Percentiles rank a stretch among this genome's conserved stretches.
Evolutionary conservation across 2,113 vertebrate genomes (phyloP).

Genomic region (Anoura caudifer): DNA sequence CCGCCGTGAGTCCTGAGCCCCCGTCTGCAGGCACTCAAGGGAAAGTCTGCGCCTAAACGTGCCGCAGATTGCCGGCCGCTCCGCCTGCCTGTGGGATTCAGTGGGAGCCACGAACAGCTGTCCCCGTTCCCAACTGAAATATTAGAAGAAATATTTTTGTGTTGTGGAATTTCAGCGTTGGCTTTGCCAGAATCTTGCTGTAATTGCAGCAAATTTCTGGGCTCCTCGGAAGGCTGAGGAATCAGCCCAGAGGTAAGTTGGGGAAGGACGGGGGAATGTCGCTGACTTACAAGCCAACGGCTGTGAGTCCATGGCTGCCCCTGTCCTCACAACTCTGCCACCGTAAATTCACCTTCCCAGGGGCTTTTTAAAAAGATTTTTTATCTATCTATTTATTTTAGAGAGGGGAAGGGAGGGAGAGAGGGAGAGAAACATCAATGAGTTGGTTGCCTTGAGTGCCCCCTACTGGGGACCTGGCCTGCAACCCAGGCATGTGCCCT

Average conservation of each 20-base stretch:
- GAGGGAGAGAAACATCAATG: too few relatives aligned
- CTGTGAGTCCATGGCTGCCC: background rate
- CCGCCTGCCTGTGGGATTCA: background rate
- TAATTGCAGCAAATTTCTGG: background rate
- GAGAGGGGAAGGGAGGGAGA: too few relatives aligned
- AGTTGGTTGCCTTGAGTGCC: too few relatives aligned
- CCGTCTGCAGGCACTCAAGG: accelerated
- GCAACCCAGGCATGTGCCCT: too few relatives aligned
- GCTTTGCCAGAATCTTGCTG: background rate
- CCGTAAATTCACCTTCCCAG: background rate
- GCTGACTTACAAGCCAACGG: accelerated
- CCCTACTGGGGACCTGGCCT: too few relatives aligned
- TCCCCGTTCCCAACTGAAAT: background rate
- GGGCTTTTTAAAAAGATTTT: too few relatives aligned
- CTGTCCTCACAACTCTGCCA: background rate
- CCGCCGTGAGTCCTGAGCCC: accelerated
- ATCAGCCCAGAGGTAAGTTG: accelerated
- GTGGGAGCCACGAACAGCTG: background rate
- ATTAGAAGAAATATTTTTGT: background rate
- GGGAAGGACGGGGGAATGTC: accelerated
- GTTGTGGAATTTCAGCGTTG: background rate
- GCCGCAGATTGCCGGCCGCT: background rate
- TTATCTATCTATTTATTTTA: too few relatives aligned
- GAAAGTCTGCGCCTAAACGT: background rate
- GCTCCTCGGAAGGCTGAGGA: background rate